Evolutionary conservation across 2,113 vertebrate genomes (phyloP).

Genomic region (Charina bottae): DNA sequence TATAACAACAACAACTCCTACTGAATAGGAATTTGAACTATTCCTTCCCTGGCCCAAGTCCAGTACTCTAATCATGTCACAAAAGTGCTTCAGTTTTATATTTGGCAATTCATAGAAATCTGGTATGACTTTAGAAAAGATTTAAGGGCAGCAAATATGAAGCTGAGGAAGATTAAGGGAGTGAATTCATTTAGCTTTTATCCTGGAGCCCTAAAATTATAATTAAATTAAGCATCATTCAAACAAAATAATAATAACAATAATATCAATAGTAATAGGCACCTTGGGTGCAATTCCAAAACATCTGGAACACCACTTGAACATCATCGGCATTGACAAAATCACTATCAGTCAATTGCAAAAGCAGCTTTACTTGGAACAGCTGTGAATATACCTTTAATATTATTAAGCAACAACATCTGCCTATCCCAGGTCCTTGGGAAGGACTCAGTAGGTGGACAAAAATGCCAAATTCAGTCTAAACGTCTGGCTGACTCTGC

Average conservation of each 20-base stretch:
- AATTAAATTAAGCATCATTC: not conserved
- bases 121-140: not conserved
- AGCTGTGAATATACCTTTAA: no score
- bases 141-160: not conserved
- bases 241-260: not conserved
- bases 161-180: not conserved
- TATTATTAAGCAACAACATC: no score
- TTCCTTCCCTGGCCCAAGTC: not conserved
- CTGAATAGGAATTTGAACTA: not conserved
- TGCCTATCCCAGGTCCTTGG: no score
- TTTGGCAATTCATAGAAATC: not conserved
- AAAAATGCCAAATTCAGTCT: no score
- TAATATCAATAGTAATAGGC: no score
- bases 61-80: not conserved
- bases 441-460: no score
- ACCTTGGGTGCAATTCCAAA: no score
- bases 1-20: not conserved
- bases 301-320: no score
- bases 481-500: no score
- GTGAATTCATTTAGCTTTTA: not conserved
- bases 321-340: no score
- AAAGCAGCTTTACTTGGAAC: no score
- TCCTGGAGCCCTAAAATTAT: not conserved
- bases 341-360: no score
- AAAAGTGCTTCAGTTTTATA: not conserved